Conservation (phyloP, 2,797 vertebrate species). For the Oreortyx pictus region DNA sequence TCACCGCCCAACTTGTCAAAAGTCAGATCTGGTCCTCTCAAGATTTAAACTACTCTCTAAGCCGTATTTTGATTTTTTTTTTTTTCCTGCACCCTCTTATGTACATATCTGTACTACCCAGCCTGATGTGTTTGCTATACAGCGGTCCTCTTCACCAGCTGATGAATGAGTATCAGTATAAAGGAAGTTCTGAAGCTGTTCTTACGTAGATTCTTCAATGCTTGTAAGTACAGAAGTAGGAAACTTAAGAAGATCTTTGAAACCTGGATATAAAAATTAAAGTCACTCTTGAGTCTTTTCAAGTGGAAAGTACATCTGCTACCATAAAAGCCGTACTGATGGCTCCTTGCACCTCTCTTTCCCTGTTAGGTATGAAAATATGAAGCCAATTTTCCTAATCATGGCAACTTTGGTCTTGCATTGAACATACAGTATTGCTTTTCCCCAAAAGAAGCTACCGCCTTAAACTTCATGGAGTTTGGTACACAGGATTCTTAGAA, state of each 20-base stretch:
- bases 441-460: background rate
- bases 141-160: background rate
- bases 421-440: background rate
- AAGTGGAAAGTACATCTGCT: background rate
- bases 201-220: background rate
- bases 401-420: background rate
- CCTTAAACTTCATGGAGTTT: background rate
- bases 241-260: background rate
- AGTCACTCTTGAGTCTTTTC: background rate
- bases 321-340: background rate
- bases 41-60: background rate
- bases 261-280: background rate
- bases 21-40: background rate
- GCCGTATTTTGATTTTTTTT: background rate
- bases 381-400: background rate
- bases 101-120: background rate
- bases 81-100: background rate
- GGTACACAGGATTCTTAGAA: fast-evolving
- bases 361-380: background rate
- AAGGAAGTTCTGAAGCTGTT: background rate
- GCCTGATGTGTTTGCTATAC: background rate
- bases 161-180: background rate
- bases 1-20: background rate
- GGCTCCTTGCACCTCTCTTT: background rate
- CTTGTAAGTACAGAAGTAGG: background rate